A percentile compares a stretch with the other conserved stretches of the same genome.
Conservation (phyloP, 2,888 invertebrate genomes). For the Dascillus cervinus region DNA sequence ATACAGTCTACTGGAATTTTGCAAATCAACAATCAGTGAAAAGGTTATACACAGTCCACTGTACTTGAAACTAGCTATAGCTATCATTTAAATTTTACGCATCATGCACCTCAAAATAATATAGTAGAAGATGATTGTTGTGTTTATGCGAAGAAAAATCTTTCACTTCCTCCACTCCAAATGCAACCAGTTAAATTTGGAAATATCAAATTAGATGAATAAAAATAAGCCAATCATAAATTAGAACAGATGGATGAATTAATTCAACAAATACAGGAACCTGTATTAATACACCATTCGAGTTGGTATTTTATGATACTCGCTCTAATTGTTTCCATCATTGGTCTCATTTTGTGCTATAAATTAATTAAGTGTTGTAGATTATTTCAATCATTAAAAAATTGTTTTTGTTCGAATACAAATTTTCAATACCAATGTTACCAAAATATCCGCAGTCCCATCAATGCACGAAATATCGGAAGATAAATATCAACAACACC, state of each 20-base stretch:
- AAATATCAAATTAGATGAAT: conserved; percentile 2
- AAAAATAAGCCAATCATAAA: background rate
- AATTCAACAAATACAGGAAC: too few species aligned
- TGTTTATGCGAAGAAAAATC: background rate
- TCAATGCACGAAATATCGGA: too few species aligned
- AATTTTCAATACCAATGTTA: too few species aligned
- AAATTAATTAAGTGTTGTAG: too few species aligned
- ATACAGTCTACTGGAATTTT: background rate
- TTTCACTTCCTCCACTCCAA: background rate
- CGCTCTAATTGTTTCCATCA: too few species aligned
- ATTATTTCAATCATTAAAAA: too few species aligned
- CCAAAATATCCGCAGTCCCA: too few species aligned
- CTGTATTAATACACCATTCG: too few species aligned
- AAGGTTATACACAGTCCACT: background rate
- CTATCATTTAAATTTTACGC: background rate
- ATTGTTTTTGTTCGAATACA: too few species aligned
- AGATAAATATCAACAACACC: too few species aligned
- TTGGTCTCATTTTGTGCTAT: too few species aligned
- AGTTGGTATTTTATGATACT: too few species aligned
- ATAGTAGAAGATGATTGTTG: conserved; percentile 1
- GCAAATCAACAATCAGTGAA: background rate
- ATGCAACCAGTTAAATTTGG: background rate
- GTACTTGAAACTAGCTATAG: background rate
- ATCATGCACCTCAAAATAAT: background rate
- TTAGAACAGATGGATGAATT: background rate